Evolutionary conservation across 1,140 invertebrate genomes (phyloP), one percentile per base, ranked within the genome.

Genomic region (Drosophila paulistorum): DNA sequence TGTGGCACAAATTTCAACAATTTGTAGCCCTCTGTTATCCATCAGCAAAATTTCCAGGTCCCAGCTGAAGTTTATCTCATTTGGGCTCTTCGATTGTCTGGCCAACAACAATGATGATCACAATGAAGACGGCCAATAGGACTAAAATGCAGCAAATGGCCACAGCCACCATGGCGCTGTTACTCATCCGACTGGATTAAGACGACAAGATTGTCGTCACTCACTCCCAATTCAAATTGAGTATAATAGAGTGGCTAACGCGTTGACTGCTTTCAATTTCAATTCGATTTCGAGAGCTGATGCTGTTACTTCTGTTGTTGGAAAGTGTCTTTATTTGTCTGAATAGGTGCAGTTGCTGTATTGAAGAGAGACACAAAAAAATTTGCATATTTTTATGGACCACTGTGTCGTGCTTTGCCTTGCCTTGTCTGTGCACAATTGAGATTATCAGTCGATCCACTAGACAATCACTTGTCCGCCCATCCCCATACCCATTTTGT

Each of bases 81-180:
- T 94, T 94, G 42, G 92, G 92, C 84, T 94, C 94, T 80, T 94
- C 93, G 77, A 95, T 94, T 79, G 94, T 94, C 92, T 96, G 95
- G 7, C 95, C 95, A 37, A 96, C 94, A 39, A 96, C 95, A 73
- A 96, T 96, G 92, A 96, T 96, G 84, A 96, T 94, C 58, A 96
- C 93, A 69, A 96, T 96, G 93, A 96, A 96, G 67, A 96, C 95
- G 68, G 95, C 94, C 79, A 96, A 93, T 68, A 96, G 93, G 74
- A 96, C 95, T 65, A 96, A 93, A 78, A 96, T 95, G 92, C 95
- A 96, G 92, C 95, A 96, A 76, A 96, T 96, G 81, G 95, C 95
- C 72, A 96, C 95, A 30, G 95, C 95, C 76, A 96, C 95, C 95
- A 96, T 96, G 55, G 91, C 91, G 77, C 91, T 92, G 68, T 92